phyloP scores from a whole-genome alignment of 2,113 vertebrate species.

The Lasiurus borealis region DNA sequence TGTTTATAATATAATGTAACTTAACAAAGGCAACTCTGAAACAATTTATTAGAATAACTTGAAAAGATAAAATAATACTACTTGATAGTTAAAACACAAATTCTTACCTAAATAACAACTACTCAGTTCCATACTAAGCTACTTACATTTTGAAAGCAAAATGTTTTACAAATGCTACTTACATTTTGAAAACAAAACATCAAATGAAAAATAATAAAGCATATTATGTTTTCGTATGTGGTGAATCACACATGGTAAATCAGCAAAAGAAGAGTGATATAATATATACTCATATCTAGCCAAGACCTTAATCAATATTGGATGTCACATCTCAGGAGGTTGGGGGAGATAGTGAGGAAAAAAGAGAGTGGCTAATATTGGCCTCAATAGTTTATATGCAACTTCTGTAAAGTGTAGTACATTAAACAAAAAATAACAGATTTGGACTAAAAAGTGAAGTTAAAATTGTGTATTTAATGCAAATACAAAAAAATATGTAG shows the following conservation, averaged over 20 bases:
- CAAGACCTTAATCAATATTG: constrained; percentile 78
- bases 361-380: constrained; percentile 63
- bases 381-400: constrained; percentile 60
- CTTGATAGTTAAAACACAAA: constrained; percentile 71
- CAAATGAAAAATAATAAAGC: constrained; percentile 61
- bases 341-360: constrained; percentile 52
- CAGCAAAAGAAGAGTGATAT: constrained; percentile 69
- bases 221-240: constrained; percentile 61
- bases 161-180: constrained; percentile 65
- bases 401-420: constrained; percentile 47
- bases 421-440: constrained; percentile 49
- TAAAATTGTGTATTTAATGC: constrained; percentile 8
- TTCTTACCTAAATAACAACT: constrained; percentile 68
- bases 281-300: constrained; percentile 73
- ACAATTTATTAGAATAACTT: constrained; percentile 71
- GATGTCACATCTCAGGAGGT: constrained; percentile 69
- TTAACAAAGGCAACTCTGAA: constrained; percentile 75
- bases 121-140: constrained; percentile 36
- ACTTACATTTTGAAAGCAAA: constrained; percentile 65
- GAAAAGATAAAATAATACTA: constrained; percentile 79
- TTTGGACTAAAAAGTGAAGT: constrained; percentile 16
- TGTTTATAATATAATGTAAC: constrained; percentile 67
- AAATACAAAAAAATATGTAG: background rate
- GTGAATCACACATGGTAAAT: constrained; percentile 73
- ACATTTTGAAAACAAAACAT: constrained; percentile 58